phyloP scores from a whole-genome alignment of 1,140 invertebrate genomes.

The Hylaeus anthracinus region DNA sequence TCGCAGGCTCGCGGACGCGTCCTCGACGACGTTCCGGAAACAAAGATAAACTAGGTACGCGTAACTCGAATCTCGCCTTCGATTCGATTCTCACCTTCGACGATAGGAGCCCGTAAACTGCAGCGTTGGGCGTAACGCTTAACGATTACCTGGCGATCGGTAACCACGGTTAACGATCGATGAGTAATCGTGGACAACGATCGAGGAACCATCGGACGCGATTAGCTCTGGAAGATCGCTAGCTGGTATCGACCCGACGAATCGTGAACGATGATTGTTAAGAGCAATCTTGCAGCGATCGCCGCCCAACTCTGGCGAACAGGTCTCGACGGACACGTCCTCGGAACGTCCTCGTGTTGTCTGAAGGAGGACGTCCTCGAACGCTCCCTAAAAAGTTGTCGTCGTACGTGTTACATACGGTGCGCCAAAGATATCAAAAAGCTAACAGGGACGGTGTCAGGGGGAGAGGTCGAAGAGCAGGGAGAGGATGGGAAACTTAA shows the following conservation, averaged over 20 bases:
- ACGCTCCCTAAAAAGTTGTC: constrained; percentile 13
- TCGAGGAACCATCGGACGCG: too few species aligned
- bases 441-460: constrained; percentile 2
- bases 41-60: constrained; percentile 15
- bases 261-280: too few species aligned
- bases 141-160: too few species aligned
- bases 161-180: too few species aligned
- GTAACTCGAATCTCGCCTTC: background rate
- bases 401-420: constrained; percentile 21
- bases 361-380: constrained; percentile 13
- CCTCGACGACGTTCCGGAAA: constrained; percentile 26
- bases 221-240: too few species aligned
- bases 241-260: too few species aligned
- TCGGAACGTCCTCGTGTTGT: constrained; percentile 9
- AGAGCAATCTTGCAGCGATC: too few species aligned
- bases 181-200: too few species aligned
- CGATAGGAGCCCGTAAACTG: constrained; percentile 31
- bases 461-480: background rate
- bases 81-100: background rate
- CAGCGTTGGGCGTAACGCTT: background rate
- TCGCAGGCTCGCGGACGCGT: constrained; percentile 55
- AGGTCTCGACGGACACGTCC: background rate
- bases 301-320: background rate
- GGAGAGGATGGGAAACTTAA: constrained; percentile 22
- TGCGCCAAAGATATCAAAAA: constrained; percentile 20